phyloP scores from a whole-genome alignment of 2,888 invertebrate species.

The Prosapia bicincta region DNA sequence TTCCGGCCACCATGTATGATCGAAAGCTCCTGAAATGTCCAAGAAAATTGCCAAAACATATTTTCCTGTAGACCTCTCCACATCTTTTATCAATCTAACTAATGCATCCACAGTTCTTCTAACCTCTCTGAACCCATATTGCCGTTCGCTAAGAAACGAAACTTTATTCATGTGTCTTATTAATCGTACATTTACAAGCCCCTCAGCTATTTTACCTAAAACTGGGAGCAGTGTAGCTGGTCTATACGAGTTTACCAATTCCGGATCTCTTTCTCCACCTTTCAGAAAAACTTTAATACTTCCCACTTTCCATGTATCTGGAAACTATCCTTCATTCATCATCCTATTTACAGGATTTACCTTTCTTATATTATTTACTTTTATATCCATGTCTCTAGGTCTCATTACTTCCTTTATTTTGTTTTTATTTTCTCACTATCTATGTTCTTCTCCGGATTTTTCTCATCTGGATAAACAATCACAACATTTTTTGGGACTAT shows the following conservation, averaged over 20 bases:
- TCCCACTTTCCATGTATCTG: background rate
- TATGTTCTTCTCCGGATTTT: no score
- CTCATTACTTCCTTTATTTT: no score
- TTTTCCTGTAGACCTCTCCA: background rate
- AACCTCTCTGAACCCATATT: background rate
- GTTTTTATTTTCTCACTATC: no score
- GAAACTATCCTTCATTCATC: background rate
- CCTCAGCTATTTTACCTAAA: background rate
- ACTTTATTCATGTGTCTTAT: background rate
- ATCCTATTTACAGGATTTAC: background rate
- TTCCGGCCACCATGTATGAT: constrained; percentile 13
- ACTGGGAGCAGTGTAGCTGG: background rate
- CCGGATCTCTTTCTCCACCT: background rate
- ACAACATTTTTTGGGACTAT: no score
- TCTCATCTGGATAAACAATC: no score
- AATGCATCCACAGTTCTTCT: constrained; percentile 1
- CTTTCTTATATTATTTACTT: no score
- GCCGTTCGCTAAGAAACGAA: background rate
- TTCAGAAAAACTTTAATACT: background rate
- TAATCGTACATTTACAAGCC: background rate
- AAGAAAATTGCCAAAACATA: background rate
- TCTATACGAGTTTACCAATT: background rate
- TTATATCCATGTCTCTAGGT: no score
- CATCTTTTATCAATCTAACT: background rate
- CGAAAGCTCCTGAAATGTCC: constrained; percentile 3